Percentiles rank a stretch among this genome's conserved stretches.
These are phyloP conservation scores for Linnaemya tessellans DNA, from an alignment of 2,888 invertebrate species.

Conservation along the genomic window DNA sequence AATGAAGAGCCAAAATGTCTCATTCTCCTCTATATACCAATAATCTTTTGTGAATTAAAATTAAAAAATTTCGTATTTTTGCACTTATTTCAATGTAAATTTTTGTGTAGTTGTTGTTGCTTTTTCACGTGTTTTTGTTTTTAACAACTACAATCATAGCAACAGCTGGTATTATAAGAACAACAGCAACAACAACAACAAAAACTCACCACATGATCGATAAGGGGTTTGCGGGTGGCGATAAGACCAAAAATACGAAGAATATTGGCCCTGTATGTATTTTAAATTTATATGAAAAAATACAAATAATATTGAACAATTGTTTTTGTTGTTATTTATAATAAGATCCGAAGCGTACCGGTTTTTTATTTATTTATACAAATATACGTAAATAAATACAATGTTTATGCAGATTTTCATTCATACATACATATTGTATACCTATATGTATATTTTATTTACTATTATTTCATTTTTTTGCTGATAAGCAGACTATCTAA, in stretches of 20 bases:
- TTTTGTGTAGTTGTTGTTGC: conserved; percentile 12
- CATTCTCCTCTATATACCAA: not conserved
- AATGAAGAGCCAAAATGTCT: conserved; percentile 22
- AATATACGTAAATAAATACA: too few species aligned
- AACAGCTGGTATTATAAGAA: conserved; percentile 13
- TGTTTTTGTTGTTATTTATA: not conserved
- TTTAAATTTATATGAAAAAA: conserved; percentile 1
- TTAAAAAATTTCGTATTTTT: conserved; percentile 28
- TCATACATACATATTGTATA: too few species aligned
- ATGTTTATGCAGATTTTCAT: too few species aligned
- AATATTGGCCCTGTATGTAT: not conserved
- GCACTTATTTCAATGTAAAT: conserved; percentile 21
- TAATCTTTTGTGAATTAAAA: conserved; percentile 6
- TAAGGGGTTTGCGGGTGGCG: not conserved
- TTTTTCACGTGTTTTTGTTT: not conserved
- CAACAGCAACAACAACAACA: not conserved
- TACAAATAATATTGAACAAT: conserved; percentile 11
- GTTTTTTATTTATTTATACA: not conserved
- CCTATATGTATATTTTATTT: too few species aligned
- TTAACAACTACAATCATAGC: not conserved
- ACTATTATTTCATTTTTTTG: not conserved
- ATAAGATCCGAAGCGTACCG: not conserved
- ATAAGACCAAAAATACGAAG: not conserved
- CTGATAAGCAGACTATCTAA: conserved; percentile 4
- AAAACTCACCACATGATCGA: not conserved